Percentiles rank a stretch among this genome's conserved stretches.
Conservation (phyloP, 2,797 vertebrate genomes). For the Oryzias dopingdopingensis region DNA sequence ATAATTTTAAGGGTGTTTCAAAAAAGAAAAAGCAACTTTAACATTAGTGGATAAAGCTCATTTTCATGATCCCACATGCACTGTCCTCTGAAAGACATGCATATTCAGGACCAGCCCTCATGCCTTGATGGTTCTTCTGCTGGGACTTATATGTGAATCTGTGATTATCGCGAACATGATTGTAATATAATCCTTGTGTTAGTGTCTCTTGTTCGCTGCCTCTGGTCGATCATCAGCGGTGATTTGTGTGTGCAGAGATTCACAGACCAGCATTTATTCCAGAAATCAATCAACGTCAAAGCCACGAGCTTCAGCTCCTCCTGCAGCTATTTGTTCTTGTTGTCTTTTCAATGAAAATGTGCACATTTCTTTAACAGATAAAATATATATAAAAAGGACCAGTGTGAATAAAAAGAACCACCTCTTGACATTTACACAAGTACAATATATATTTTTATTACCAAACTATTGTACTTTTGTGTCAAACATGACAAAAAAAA, state of each 20-base stretch:
- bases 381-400: too few relatives aligned
- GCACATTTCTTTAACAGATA: too few relatives aligned
- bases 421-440: too few relatives aligned
- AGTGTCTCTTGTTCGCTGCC: neutral
- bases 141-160: neutral
- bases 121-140: neutral
- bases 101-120: neutral
- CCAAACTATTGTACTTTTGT: constrained; percentile 2
- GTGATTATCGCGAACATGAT: constrained; percentile 9
- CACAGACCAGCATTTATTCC: neutral
- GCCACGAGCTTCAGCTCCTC: too few relatives aligned
- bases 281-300: neutral
- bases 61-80: neutral
- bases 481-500: neutral
- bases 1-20: too few relatives aligned
- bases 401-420: too few relatives aligned
- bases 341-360: too few relatives aligned
- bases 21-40: neutral
- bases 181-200: constrained; percentile 11
- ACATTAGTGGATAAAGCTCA: neutral
- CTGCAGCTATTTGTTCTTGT: too few relatives aligned
- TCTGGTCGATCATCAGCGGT: neutral
- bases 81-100: neutral
- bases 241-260: neutral
- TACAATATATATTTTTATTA: constrained; percentile 7